phyloP scores from a whole-genome alignment of 2,797 vertebrate genomes.

The Enteromius fasciolatus region DNA sequence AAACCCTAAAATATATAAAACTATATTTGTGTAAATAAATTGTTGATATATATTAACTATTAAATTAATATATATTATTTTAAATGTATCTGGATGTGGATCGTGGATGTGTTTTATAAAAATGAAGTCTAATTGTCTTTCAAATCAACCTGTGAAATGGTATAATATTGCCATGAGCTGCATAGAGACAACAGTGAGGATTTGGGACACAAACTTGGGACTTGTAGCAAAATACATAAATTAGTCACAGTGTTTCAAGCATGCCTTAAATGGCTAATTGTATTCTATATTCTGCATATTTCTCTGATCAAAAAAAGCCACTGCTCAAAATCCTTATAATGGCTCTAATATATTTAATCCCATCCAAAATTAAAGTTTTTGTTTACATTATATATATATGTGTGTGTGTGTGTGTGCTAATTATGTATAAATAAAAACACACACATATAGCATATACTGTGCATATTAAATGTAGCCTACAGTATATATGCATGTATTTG shows the following conservation, averaged over 20 bases:
- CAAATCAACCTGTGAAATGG: background rate
- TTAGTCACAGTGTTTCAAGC: background rate
- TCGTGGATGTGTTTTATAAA: background rate
- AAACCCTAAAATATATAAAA: background rate
- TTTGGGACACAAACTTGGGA: background rate
- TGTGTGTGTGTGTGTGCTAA: no score
- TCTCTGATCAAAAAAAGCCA: background rate
- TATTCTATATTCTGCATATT: background rate
- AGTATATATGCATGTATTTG: no score
- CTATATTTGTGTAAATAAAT: background rate
- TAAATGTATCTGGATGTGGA: background rate
- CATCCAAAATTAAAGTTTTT: no score
- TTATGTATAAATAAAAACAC: no score
- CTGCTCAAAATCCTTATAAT: background rate
- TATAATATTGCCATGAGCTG: background rate
- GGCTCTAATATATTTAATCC: no score
- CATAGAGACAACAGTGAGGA: background rate
- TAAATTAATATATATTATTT: no score
- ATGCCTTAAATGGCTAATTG: background rate
- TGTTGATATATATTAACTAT: background rate
- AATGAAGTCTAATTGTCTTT: no score
- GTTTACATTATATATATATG: no score
- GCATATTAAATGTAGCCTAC: no score
- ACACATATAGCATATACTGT: no score
- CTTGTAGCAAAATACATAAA: background rate